Evolutionary conservation across 2,888 invertebrate species (phyloP).

Genomic region (Limnephilus auricula): DNA sequence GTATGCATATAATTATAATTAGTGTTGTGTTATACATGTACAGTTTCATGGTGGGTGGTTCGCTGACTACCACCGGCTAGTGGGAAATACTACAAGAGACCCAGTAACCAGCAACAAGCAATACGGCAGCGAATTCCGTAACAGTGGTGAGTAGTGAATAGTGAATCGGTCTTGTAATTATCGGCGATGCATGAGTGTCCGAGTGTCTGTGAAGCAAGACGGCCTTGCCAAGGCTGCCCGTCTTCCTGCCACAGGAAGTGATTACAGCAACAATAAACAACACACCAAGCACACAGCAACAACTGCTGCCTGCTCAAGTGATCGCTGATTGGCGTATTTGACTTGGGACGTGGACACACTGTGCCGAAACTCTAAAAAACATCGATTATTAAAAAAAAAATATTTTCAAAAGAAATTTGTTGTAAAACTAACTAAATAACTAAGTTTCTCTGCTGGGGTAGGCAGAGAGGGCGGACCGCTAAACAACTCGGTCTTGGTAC

Average conservation of each 20-base stretch:
- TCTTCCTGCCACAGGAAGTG: constrained; percentile 60
- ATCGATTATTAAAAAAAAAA: too few relatives aligned
- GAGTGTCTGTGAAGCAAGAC: constrained; percentile 17
- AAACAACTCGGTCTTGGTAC: too few relatives aligned
- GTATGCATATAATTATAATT: not conserved
- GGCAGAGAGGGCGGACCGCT: too few relatives aligned
- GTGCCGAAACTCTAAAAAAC: not conserved
- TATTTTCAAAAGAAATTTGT: too few relatives aligned
- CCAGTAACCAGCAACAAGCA: not conserved
- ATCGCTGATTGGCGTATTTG: not conserved
- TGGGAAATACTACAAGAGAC: not conserved
- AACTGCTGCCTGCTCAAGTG: not conserved
- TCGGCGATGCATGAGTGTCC: not conserved
- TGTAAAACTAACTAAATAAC: too few relatives aligned
- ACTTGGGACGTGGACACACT: not conserved
- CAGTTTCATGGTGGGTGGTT: constrained; percentile 19
- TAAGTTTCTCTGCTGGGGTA: too few relatives aligned
- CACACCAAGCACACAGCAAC: not conserved
- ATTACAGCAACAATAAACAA: not conserved
- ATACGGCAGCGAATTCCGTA: constrained; percentile 6
- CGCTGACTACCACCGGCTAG: not conserved
- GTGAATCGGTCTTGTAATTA: constrained; percentile 14
- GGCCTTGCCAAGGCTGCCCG: constrained; percentile 61
- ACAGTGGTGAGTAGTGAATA: not conserved
- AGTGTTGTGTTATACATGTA: not conserved